Evolutionary conservation across 2,113 vertebrate genomes (phyloP), one percentile per base, ranked within the genome.

Genomic region (Lates calcarifer): DNA sequence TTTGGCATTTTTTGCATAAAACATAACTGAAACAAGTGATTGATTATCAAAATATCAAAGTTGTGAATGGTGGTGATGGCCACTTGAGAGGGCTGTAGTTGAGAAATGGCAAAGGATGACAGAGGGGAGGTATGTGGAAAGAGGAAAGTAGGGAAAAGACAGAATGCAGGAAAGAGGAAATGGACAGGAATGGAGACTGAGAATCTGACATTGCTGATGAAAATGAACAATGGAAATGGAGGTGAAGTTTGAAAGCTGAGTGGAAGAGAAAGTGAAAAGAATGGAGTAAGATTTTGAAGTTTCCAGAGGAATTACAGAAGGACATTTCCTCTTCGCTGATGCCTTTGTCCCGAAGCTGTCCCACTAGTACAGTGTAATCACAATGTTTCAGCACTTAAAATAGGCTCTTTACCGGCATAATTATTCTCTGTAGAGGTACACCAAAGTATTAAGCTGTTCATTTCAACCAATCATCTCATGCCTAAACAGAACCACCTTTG

Each of bases 401-500:
- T 51, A 77, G 33, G 51, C 68, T 82, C 55, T 69, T 87, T 26
- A 79, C 41, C 20, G 4, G 22, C 55, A 55, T 61, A 81, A 87
- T 91, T 77, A 82, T 83, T 86, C 71, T 79, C 72, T 79, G 74
- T 57, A 61, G 70, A 88, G 73, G 22, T 49, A 47, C 53, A 73
- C 67, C 12, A 53, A 82, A 47, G 53, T 41, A 85, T 74, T 87
- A 79, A 80, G 83, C 45, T 82, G 64, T 77, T 86, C 47, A 79
- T 74, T 89, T 80, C 63, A 65, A 61, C 77, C 77, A 84, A 61
- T 88, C 81, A 81, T 43, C 3, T 28, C 1, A 4, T 58, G 37
- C 53, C 51, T 72, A 63, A 75, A 89, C 80, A 89, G 85, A 91
- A 87, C 61, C 67, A 84, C 80, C 87, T 86, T 91, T 92, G 83